Base-by-base conservation (phyloP, 2,113 vertebrate species). In the Lagopus muta region DNA sequence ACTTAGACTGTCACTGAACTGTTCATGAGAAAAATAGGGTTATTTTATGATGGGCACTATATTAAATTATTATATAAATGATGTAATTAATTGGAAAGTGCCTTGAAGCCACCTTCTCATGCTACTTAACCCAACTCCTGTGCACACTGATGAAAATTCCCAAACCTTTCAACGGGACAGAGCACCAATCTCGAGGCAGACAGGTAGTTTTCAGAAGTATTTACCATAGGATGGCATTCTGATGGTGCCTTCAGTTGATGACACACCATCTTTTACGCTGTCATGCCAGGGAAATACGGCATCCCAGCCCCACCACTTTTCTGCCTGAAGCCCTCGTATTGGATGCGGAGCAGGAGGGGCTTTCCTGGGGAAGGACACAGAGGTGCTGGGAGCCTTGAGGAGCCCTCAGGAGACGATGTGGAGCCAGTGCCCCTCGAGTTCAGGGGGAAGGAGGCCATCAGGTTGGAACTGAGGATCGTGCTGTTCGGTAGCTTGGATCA, bases 381-480 rank as follows among this genome's bases (percentile, higher is more conserved):
- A 62, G 32, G 94, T 2, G 95, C 98, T 82, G 71, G 24, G 6
- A 98, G 97, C 21, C 97, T 97, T 1, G 80, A 96, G 18, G 87
- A 97, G 10, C 72, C 36, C 6, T 89, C 65, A 0, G 79, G 89
- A 8, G 98, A 98, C 11, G 96, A 94, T 0, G 75, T 97, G 6
- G 98, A 99, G 84, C 97, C 97, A 0, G 96, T 99, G 71, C 97
- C 98, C 66, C 83, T 97, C 0, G 98, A 99, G 92, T 99, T 99
- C 96, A 95, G 96, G 72, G 98, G 98, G 13, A 99, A 98, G 94
- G 98, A 99, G 84, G 98, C 98, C 95, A 99, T 99, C 92, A 98
- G 98, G 99, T 99, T 92, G 22, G n/a, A 28, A 47, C 0, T 81
- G 7, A n/a, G 54, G 1, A 21, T 43, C 6, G 7, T 27, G 32